These are phyloP conservation scores for Peromyscus maniculatus DNA, from an alignment of 2,113 vertebrate species.

Conservation along the genomic window DNA sequence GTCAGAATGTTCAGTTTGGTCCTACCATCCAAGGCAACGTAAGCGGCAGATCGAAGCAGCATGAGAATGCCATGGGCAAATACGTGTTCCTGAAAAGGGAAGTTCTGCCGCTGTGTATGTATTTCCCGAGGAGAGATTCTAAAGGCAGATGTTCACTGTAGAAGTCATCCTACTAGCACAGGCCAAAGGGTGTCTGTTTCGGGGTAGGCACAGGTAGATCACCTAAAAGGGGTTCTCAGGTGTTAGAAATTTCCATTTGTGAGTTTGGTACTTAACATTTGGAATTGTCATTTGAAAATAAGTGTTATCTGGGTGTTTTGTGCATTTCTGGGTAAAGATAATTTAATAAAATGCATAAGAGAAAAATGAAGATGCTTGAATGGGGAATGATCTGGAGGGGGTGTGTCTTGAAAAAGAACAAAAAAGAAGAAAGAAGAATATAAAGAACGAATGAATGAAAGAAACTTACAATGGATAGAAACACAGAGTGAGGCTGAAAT, in stretches of 20 bases:
- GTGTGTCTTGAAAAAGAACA: background rate
- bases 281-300: background rate
- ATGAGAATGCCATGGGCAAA: too few relatives aligned
- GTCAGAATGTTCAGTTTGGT: background rate
- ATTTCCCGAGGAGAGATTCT: background rate
- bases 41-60: background rate
- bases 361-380: constrained; percentile 8
- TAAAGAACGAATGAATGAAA: background rate
- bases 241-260: background rate
- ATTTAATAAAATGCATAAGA: background rate
- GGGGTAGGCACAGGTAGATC: background rate
- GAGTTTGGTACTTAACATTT: background rate
- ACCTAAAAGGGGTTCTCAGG: background rate
- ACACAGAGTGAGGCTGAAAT: background rate
- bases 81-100: background rate
- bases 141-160: background rate
- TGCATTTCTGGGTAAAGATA: background rate
- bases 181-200: background rate
- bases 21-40: background rate
- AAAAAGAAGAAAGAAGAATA: background rate
- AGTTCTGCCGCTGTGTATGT: background rate
- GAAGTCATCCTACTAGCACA: background rate
- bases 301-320: background rate
- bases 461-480: background rate
- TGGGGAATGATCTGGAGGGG: background rate